Evolutionary conservation across 2,113 vertebrate genomes (phyloP).

Genomic region (Verasper variegatus): DNA sequence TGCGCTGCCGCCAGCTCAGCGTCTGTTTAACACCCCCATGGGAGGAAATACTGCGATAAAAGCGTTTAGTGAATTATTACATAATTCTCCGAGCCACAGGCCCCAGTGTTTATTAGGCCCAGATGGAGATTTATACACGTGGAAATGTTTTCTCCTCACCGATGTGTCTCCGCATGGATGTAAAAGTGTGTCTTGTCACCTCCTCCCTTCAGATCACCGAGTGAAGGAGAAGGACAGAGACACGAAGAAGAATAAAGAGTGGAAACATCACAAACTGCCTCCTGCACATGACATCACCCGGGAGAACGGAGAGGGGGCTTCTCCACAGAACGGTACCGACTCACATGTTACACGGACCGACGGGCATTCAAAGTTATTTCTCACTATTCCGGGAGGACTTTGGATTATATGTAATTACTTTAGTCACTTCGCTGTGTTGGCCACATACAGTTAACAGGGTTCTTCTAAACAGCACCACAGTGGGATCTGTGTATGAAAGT

Average conservation of each 20-base stretch:
- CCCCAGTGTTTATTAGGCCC: conserved; percentile 74
- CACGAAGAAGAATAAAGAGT: conserved; percentile 89
- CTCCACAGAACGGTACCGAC: conserved; percentile 88
- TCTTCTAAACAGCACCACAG: too few relatives aligned
- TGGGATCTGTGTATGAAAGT: neutral
- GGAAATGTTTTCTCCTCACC: conserved; percentile 69
- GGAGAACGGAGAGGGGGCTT: conserved; percentile 90
- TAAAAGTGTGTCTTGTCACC: conserved; percentile 36
- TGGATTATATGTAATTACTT: too few relatives aligned
- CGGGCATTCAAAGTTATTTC: too few relatives aligned
- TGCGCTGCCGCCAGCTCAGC: too few relatives aligned
- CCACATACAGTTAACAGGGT: too few relatives aligned
- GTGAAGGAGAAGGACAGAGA: conserved; percentile 86
- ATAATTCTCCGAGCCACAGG: conserved; percentile 50
- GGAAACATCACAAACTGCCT: conserved; percentile 89
- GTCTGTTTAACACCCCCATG: fast-evolving
- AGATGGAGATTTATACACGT: conserved; percentile 70
- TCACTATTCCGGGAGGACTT: too few relatives aligned
- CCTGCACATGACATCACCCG: conserved; percentile 88
- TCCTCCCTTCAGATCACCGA: conserved; percentile 85
- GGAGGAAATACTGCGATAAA: fast-evolving
- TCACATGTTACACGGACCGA: neutral
- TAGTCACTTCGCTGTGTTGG: neutral
- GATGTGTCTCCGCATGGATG: conserved; percentile 17
- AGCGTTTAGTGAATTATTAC: conserved; percentile 18